Percentiles rank a stretch among this genome's conserved stretches.
phyloP scores from a whole-genome alignment of 2,797 vertebrate genomes.

The Microchirus variegatus region DNA sequence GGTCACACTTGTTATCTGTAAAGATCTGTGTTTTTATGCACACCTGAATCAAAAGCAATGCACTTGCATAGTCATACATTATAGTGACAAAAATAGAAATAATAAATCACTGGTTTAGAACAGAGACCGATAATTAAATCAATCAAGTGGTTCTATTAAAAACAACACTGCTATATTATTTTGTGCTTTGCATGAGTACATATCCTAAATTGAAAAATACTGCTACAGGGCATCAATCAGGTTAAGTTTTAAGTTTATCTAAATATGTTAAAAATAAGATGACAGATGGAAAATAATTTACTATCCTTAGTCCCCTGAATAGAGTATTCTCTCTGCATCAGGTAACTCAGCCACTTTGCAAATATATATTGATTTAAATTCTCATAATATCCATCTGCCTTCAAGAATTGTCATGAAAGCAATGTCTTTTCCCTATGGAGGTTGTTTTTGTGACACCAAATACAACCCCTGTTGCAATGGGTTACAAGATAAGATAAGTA shows the following conservation, averaged over 20 bases:
- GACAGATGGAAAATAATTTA: not conserved
- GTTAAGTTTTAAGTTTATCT: not conserved
- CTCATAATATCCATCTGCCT: too few relatives aligned
- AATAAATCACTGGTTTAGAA: not conserved
- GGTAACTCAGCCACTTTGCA: too few relatives aligned
- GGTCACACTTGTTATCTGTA: not conserved
- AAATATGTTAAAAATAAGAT: not conserved
- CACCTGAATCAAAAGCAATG: not conserved
- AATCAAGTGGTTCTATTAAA: not conserved
- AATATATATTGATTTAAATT: too few relatives aligned
- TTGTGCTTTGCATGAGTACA: not conserved
- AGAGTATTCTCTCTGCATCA: not conserved
- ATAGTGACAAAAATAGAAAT: not conserved
- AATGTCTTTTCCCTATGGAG: too few relatives aligned
- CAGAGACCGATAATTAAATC: too few relatives aligned
- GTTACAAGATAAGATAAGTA: too few relatives aligned
- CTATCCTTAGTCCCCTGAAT: not conserved
- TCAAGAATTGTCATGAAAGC: too few relatives aligned
- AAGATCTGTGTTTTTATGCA: not conserved
- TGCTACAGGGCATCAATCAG: not conserved
- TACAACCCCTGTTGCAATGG: too few relatives aligned
- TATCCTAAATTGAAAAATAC: not conserved
- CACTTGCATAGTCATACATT: not conserved
- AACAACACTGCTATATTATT: not conserved
- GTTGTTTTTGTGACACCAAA: too few relatives aligned